These are phyloP conservation scores for Bungarus multicinctus DNA, from an alignment of 2,113 vertebrate genomes.

Conservation along the genomic window DNA sequence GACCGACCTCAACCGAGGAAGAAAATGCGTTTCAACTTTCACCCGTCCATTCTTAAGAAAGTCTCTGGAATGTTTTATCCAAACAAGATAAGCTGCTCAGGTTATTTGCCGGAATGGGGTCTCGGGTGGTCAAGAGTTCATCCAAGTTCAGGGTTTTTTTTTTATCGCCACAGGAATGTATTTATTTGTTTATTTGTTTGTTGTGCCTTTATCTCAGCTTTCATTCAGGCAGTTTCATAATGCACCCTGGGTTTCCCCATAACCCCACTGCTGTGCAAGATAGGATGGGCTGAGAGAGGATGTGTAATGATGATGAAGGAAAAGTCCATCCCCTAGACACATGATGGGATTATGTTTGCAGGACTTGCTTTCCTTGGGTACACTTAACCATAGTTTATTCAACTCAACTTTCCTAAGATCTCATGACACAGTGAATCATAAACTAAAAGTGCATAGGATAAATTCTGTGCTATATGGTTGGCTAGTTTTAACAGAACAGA, in stretches of 20 bases:
- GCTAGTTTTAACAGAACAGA: neutral
- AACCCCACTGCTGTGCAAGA: neutral
- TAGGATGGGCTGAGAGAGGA: neutral
- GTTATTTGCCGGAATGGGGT: neutral
- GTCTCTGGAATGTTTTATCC: neutral
- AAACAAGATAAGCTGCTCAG: neutral
- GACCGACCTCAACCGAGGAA: no score
- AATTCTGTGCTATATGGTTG: neutral
- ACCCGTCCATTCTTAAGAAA: neutral
- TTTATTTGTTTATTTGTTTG: neutral
- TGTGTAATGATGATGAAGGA: no score
- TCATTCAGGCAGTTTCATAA: neutral
- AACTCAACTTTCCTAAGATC: neutral
- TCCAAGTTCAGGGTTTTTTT: neutral
- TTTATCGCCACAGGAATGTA: neutral
- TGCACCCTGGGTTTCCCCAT: neutral
- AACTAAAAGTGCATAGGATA: neutral
- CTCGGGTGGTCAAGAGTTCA: neutral
- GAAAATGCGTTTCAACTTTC: neutral
- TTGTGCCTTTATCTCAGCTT: neutral
- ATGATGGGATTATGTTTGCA: neutral
- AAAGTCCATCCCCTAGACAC: neutral
- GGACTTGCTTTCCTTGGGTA: neutral
- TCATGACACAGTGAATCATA: neutral
- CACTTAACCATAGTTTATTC: neutral